Evolutionary conservation across 2,113 vertebrate species (phyloP), one percentile per base, ranked within the genome.

Genomic region (Peucedramus taeniatus): DNA sequence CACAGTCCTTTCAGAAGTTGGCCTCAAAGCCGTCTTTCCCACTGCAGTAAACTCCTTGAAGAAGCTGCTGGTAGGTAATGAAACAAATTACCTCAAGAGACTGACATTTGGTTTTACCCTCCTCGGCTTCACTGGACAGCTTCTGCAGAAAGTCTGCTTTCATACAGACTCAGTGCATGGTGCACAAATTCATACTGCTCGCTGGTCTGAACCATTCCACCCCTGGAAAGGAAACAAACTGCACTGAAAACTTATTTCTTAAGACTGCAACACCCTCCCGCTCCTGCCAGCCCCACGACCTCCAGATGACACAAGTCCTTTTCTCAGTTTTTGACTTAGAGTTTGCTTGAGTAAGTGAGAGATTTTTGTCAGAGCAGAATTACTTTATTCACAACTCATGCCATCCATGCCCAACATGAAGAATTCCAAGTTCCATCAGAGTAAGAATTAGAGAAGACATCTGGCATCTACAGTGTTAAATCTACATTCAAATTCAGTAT

Each of bases 111-210:
- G 47, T 51, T 70, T 87, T 57, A 77, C 72, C 50, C 74, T 57
- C 80, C 57, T 61, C 13, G 4, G 54, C n/a, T 93, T 99, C 98
- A 99, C 87, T 99, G 98, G 94, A 98, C 98, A 9, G 98, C 97
- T 97, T 99, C 98, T 91, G 97, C 95, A 23, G 98, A 97, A 40
- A 99, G 98, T 87, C 97, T 98, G 93, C 98, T 98, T 96, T 99
- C 99, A 42, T 98, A 99, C 44, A 99, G 98, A 91, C 98, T 98
- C 92, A 99, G 96, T 51, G 99, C 99, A 24, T 99, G 99, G 90
- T 99, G 99, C 76, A 99, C 99, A 82, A 99, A 99, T 97, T 99
- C 99, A 75, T 99, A 99, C 98, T 99, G 99, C 97, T 99, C 99
- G 1, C 98, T 99, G n/a, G 99, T 99, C 95, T 99, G 99, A 96